A percentile compares a stretch with the other conserved stretches of the same genome.
Conservation (phyloP, 2,797 vertebrate species). For the Ceyx erithaca region DNA sequence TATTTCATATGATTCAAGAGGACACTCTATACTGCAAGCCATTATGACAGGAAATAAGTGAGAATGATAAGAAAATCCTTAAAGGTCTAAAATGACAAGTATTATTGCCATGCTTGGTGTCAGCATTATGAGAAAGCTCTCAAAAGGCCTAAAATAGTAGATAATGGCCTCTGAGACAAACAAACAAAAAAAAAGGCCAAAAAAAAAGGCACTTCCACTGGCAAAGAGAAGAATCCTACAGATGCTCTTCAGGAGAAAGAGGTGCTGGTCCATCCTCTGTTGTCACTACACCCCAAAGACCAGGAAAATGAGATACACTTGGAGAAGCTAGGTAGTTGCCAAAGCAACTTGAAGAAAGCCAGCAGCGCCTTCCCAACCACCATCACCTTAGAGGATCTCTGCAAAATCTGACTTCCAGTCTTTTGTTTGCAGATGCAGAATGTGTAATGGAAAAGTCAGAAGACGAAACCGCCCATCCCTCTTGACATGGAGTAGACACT, state of each 20-base stretch:
- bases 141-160: neutral
- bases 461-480: neutral
- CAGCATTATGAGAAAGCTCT: neutral
- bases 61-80: neutral
- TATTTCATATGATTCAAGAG: neutral
- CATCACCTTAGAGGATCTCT: neutral
- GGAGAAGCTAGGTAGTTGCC: neutral
- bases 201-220: neutral
- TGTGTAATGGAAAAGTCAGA: conserved; percentile 9
- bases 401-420: neutral
- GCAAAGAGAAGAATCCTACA: neutral
- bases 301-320: neutral
- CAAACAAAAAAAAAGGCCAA: neutral
- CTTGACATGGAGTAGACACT: neutral
- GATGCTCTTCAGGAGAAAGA: neutral
- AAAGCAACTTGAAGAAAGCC: neutral
- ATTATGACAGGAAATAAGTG: neutral
- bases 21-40: neutral
- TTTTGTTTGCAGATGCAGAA: neutral
- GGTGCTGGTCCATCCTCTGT: neutral
- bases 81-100: neutral
- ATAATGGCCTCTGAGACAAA: neutral
- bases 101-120: neutral
- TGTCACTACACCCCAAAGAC: neutral
- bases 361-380: neutral